A percentile compares a stretch with the other conserved stretches of the same genome.
Conservation (phyloP, 2,113 vertebrate genomes). For the Accipiter virgatus region DNA sequence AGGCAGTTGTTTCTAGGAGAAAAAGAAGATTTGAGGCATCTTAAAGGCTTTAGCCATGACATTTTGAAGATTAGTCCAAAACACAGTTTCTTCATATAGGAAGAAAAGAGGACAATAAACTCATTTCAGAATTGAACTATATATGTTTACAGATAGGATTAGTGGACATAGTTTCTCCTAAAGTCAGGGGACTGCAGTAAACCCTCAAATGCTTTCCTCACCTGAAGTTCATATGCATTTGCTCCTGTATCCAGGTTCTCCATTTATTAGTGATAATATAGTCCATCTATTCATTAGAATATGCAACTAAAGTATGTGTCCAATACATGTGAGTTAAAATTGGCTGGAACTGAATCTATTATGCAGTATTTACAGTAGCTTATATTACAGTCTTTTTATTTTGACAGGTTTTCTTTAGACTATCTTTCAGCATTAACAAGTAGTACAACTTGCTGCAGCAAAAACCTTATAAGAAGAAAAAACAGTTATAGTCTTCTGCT, state of each 20-base stretch:
- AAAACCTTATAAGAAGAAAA: neutral
- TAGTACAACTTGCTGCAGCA: neutral
- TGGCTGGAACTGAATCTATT: neutral
- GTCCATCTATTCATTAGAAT: neutral
- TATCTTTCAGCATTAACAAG: neutral
- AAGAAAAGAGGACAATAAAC: neutral
- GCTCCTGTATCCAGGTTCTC: neutral
- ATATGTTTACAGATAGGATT: neutral
- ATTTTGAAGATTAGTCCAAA: neutral
- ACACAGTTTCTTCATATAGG: neutral
- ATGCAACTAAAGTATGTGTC: neutral
- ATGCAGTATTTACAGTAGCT: neutral
- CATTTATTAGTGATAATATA: neutral
- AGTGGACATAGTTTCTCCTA: neutral
- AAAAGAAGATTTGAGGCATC: neutral
- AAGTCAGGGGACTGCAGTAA: neutral
- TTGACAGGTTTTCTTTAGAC: neutral
- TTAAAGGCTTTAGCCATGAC: neutral
- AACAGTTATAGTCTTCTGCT: neutral
- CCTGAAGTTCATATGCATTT: neutral
- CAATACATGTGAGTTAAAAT: neutral
- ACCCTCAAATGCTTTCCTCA: neutral
- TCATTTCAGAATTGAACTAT: neutral
- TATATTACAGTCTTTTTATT: neutral
- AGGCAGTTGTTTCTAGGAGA: neutral